Evolutionary conservation across 2,113 vertebrate species (phyloP).

Genomic region (Microtus pennsylvanicus): DNA sequence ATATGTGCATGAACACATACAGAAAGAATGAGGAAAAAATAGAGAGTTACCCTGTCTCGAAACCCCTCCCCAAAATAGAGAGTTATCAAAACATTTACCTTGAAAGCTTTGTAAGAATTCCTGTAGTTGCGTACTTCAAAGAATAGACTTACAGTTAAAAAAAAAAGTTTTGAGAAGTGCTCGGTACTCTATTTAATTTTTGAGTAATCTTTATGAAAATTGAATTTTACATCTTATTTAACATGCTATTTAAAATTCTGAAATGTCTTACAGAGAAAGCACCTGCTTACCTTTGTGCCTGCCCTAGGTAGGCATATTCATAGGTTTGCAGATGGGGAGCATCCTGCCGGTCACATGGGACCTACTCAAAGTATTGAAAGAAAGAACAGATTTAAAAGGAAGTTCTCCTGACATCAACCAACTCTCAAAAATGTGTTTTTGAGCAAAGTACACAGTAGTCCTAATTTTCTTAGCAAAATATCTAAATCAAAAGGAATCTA

Average conservation of each 20-base stretch:
- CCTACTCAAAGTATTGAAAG: background rate
- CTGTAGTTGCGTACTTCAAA: background rate
- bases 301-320: background rate
- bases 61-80: background rate
- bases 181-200: slow-evolving; percentile 19
- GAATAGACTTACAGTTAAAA: background rate
- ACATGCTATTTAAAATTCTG: slow-evolving; percentile 62
- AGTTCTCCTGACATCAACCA: background rate
- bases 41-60: too few relatives aligned
- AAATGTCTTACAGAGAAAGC: background rate
- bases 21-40: background rate
- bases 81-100: background rate
- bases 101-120: background rate
- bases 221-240: slow-evolving; percentile 60
- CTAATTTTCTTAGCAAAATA: background rate
- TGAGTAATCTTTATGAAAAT: slow-evolving; percentile 9
- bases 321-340: background rate
- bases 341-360: background rate
- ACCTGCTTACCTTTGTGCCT: slow-evolving; percentile 38
- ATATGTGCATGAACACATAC: background rate
- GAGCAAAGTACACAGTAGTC: background rate
- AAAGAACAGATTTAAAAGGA: background rate
- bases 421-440: background rate
- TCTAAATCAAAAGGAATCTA: background rate
- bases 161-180: background rate